These are phyloP conservation scores for Linurgus olivaceus DNA, from an alignment of 2,797 vertebrate species.

Conservation along the genomic window DNA sequence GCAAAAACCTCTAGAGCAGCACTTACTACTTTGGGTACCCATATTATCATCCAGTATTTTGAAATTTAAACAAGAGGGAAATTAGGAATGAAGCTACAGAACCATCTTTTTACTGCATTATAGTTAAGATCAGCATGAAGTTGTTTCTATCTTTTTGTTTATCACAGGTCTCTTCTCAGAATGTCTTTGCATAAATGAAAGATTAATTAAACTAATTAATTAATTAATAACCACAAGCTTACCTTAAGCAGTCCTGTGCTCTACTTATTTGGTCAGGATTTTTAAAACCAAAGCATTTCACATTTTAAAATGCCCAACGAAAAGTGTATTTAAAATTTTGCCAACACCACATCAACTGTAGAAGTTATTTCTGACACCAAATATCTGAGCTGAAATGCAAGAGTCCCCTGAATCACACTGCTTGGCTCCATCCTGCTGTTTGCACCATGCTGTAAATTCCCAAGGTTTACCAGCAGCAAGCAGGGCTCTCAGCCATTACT, in stretches of 20 bases:
- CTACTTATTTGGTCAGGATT: neutral
- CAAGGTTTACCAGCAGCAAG: neutral
- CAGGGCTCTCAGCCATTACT: neutral
- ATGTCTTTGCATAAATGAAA: neutral
- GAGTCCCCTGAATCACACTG: neutral
- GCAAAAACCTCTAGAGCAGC: neutral
- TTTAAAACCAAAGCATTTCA: neutral
- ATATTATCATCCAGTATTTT: neutral
- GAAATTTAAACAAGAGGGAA: neutral
- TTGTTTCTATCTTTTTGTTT: neutral
- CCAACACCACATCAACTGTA: neutral
- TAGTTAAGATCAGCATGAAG: neutral
- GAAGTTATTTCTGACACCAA: neutral
- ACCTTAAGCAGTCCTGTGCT: neutral
- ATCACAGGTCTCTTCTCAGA: neutral
- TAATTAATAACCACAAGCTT: neutral
- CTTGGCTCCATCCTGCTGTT: neutral
- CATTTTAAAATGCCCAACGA: neutral
- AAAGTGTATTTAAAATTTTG: neutral
- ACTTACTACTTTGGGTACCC: neutral
- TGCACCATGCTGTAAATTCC: neutral
- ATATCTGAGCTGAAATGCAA: neutral
- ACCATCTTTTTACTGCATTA: neutral
- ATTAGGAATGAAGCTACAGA: neutral
- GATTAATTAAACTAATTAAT: neutral